Evolutionary conservation across 2,113 vertebrate genomes (phyloP).

Genomic region (Tapirus terrestris): DNA sequence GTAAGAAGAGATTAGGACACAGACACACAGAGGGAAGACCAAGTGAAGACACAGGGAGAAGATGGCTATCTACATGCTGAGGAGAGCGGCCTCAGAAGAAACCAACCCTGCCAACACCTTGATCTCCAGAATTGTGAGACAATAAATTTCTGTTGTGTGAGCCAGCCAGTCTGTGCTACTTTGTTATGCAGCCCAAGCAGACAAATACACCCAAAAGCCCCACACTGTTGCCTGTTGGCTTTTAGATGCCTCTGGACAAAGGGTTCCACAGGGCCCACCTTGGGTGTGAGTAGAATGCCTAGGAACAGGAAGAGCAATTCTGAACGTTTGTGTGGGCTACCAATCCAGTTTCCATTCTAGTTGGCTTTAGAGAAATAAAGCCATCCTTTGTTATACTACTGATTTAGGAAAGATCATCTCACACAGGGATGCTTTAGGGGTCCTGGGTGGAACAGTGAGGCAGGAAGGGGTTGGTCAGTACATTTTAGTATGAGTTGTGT

Average conservation of each 20-base stretch:
- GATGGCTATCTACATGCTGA: neutral
- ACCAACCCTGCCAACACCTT: neutral
- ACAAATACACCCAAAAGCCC: neutral
- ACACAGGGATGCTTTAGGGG: neutral
- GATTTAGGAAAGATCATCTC: neutral
- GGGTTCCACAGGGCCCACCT: neutral
- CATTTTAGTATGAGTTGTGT: neutral
- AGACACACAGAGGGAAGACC: neutral
- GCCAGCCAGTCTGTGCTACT: neutral
- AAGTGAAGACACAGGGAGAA: neutral
- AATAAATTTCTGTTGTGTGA: neutral
- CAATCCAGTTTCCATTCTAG: neutral
- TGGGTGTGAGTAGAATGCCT: neutral
- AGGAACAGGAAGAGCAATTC: neutral
- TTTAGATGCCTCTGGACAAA: neutral
- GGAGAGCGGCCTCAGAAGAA: neutral
- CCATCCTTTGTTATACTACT: neutral
- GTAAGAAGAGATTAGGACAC: neutral
- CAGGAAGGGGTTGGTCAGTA: neutral
- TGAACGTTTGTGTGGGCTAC: neutral
- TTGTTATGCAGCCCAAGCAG: neutral
- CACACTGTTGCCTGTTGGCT: neutral
- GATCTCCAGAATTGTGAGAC: neutral
- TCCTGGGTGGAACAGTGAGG: neutral
- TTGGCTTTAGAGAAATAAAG: slow-evolving; percentile 19